A percentile compares a stretch with the other conserved stretches of the same genome.
Conservation (phyloP, 53 echinoderm and acorn worm genomes). For the Arbacia lixula region DNA sequence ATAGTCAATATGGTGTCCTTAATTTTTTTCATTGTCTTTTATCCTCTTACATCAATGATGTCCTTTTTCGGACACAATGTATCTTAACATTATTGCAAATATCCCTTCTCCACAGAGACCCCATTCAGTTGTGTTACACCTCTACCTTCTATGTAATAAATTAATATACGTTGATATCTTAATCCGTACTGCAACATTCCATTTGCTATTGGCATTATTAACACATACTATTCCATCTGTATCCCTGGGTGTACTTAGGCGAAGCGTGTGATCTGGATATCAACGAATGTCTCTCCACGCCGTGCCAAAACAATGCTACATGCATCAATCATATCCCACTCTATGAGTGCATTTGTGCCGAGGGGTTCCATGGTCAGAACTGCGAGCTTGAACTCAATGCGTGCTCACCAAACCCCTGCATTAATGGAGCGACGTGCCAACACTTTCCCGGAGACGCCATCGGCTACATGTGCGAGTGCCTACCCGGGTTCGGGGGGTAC, state of each 20-base stretch:
- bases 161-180: not conserved
- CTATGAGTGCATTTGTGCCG: slow-evolving; percentile 17
- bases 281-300: slow-evolving; percentile 40
- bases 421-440: slow-evolving; percentile 32
- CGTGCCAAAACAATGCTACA: slow-evolving; percentile 20
- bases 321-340: not conserved
- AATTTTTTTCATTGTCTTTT: too few relatives aligned
- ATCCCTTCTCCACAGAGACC: too few relatives aligned
- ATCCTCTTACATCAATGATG: too few relatives aligned
- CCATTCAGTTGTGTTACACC: not conserved
- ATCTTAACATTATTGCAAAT: too few relatives aligned
- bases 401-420: slow-evolving; percentile 25
- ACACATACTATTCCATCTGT: too few relatives aligned
- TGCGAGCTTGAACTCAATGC: slow-evolving; percentile 40
- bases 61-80: too few relatives aligned
- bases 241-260: too few relatives aligned
- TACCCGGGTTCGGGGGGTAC: not conserved
- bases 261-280: slow-evolving; percentile 56
- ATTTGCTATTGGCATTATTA: too few relatives aligned
- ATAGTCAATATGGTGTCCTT: too few relatives aligned
- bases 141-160: not conserved
- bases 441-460: slow-evolving; percentile 23
- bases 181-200: not conserved
- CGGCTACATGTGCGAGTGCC: slow-evolving; percentile 24
- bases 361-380: slow-evolving; percentile 3